Conservation (phyloP, 2,113 vertebrate species). For the Rhynchomys soricoides region DNA sequence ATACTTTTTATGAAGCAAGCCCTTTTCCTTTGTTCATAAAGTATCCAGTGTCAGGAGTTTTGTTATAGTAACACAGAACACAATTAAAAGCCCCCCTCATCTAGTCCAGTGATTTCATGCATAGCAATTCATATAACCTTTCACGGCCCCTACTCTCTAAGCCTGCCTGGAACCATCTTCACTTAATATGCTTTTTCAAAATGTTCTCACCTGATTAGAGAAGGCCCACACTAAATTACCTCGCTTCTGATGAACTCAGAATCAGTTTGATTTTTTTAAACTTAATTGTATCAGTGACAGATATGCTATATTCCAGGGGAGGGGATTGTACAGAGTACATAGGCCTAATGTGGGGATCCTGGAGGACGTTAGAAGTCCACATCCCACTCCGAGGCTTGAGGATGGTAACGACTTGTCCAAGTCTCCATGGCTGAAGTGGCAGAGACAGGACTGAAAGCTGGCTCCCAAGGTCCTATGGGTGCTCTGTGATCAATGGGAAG, state of each 20-base stretch:
- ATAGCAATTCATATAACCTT: background rate
- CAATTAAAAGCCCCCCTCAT: background rate
- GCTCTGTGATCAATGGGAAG: background rate
- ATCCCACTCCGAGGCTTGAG: background rate
- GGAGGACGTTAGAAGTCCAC: background rate
- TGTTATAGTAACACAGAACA: background rate
- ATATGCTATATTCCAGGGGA: background rate
- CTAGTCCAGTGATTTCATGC: background rate
- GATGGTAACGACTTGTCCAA: background rate
- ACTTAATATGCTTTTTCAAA: background rate
- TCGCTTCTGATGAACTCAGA: constrained; percentile 3
- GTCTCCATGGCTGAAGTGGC: background rate
- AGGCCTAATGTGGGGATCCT: background rate
- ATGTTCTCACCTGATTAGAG: background rate
- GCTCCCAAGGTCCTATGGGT: background rate
- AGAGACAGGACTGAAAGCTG: background rate
- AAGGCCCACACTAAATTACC: background rate
- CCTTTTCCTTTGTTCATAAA: background rate
- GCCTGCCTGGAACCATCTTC: background rate
- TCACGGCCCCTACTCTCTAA: background rate
- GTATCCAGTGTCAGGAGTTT: background rate
- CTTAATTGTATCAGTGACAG: background rate
- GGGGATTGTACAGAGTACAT: too few relatives aligned
- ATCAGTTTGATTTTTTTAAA: background rate
- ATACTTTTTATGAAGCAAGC: background rate